Conservation (phyloP, 1,140 invertebrate species). For the Spodoptera litura region DNA sequence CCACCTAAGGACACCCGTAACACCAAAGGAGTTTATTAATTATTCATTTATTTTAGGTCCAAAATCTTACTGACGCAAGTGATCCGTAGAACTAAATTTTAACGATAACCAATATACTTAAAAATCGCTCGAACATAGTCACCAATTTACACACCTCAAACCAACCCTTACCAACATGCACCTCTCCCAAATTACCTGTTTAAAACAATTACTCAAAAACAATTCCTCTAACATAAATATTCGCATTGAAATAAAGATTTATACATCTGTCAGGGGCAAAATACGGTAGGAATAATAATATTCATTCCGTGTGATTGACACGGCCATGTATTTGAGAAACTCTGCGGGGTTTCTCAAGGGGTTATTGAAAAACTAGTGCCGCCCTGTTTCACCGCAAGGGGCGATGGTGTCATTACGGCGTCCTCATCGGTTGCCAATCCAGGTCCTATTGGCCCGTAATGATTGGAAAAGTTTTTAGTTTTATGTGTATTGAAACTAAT, state of each 20-base stretch:
- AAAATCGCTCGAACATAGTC: no score
- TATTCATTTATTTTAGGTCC: no score
- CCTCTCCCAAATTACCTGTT: neutral
- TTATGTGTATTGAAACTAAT: no score
- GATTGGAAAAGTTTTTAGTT: conserved; percentile 18
- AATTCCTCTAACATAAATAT: conserved; percentile 36
- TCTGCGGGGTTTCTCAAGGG: conserved; percentile 77
- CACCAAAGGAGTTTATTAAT: no score
- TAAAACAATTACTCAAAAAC: conserved; percentile 19
- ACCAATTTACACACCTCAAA: neutral
- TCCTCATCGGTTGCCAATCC: conserved; percentile 3
- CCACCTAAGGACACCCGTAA: no score
- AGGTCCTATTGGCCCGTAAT: conserved; percentile 11
- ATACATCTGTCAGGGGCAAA: conserved; percentile 68
- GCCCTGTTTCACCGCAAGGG: conserved; percentile 75
- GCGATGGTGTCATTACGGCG: conserved; percentile 52
- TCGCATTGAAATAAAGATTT: conserved; percentile 52
- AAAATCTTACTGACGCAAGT: no score
- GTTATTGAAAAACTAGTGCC: conserved; percentile 77
- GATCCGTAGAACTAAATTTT: no score
- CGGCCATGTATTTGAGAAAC: conserved; percentile 74
- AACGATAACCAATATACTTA: no score
- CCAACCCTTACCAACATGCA: no score
- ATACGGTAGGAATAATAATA: conserved; percentile 55
- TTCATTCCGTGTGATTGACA: conserved; percentile 78